Percentiles rank a stretch among this genome's conserved stretches.
Conservation (phyloP, 2,888 invertebrate species). For the Pseudococcus viburni region DNA sequence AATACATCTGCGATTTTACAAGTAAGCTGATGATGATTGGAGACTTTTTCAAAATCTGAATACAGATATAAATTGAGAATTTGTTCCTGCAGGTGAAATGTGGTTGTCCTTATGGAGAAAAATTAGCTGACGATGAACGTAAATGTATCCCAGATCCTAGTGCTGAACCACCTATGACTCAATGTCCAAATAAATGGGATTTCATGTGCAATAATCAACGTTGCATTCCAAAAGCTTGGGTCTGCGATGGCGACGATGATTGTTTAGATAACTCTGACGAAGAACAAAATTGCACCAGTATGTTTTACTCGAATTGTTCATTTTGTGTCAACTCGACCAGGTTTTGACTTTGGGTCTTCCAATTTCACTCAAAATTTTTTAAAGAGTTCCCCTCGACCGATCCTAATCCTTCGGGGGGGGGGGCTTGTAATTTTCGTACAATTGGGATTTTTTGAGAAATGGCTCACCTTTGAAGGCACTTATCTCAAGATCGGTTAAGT, state of each 20-base stretch:
- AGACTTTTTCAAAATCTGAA: not conserved
- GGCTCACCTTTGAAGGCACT: too few species aligned
- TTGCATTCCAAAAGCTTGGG: conserved; percentile 94
- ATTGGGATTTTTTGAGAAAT: too few species aligned
- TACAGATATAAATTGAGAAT: not conserved
- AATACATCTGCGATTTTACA: conserved; percentile 71
- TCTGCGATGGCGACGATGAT: conserved; percentile 96
- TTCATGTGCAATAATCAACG: conserved; percentile 92
- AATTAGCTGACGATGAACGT: conserved; percentile 77
- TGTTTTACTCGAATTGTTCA: conserved; percentile 70
- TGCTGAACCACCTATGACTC: conserved; percentile 88
- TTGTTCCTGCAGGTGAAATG: conserved; percentile 75
- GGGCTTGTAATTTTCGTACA: too few species aligned
- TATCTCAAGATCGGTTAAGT: too few species aligned
- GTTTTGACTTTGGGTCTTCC: too few species aligned
- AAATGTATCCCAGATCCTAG: conserved; percentile 86
- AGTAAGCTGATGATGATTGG: not conserved
- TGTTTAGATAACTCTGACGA: conserved; percentile 97
- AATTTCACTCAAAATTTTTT: too few species aligned
- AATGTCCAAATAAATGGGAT: conserved; percentile 93
- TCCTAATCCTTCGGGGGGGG: too few species aligned
- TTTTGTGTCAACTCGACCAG: too few species aligned
- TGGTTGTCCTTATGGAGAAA: conserved; percentile 94
- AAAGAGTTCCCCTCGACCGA: too few species aligned
- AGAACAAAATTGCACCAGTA: conserved; percentile 93